Evolutionary conservation across 1,140 invertebrate genomes (phyloP), one percentile per base, ranked within the genome.

Genomic region (Drosophila lini): DNA sequence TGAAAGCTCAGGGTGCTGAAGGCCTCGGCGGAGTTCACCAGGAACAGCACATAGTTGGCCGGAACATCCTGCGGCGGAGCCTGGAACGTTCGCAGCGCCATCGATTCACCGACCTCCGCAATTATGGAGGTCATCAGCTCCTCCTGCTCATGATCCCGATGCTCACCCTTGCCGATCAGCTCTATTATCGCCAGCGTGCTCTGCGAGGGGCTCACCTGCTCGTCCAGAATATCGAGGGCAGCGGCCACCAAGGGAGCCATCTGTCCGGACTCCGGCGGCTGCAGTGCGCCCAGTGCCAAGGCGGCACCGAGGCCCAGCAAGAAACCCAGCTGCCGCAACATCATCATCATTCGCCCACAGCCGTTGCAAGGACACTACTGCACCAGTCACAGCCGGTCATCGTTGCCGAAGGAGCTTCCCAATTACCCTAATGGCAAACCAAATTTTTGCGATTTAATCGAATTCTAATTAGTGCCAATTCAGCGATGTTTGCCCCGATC

Each of bases 101-200:
- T 38, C 16, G 44, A 59, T 0, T 38, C 34, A 0, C 64, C 63
- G 28, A 80, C n/a, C 13, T 42, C 38, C 5, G 5, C 25, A 3
- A 89, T 28, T 11, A 89, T 32, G 19, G 64, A 52, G 32, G 32
- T 71, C 19, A 80, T 53, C 5, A 64, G 48, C 16, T 38, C 50
- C 36, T 61, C 36, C 36, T 88, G 67, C 5, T 16, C 5, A 1
- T 53, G 34, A 5, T 73, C 65, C 5, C 34, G 19, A 4, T 63
- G 47, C 15, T 40, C 7, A 2, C 8, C 41, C 6, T 28, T 9
- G 5, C n/a, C 16, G 5, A 32, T 57, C 5, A 84, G 36, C 32
- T 79, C 80, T 28, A 90, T 47, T 1, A 89, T 50, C 3, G 67
- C 59, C 59, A 89, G 11, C 1, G 65, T 70, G 61, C 44, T 84